phyloP scores from a whole-genome alignment of 2,888 invertebrate genomes.

The Hofmannophila pseudospretella region DNA sequence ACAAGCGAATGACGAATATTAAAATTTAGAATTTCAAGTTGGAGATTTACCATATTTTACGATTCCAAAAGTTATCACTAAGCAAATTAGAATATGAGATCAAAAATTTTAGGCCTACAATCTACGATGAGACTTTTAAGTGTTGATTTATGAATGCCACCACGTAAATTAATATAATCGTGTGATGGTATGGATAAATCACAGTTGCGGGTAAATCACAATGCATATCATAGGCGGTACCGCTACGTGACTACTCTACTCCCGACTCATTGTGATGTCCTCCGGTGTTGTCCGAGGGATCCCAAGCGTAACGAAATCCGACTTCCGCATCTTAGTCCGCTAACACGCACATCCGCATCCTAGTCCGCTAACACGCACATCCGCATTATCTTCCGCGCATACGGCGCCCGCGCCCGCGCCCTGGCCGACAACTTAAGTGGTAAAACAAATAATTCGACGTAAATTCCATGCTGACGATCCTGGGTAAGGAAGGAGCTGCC shows the following conservation, averaged over 20 bases:
- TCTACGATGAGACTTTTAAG: conserved; percentile 72
- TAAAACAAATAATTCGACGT: conserved; percentile 55
- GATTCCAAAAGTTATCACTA: conserved; percentile 69
- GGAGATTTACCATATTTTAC: conserved; percentile 65
- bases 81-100: conserved; percentile 79
- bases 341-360: no score
- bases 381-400: no score
- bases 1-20: conserved; percentile 61
- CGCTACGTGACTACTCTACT: conserved; percentile 1
- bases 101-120: conserved; percentile 77
- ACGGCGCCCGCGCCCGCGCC: conserved; percentile 9
- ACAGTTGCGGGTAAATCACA: conserved; percentile 73
- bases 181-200: conserved; percentile 73
- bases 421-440: conserved; percentile 50
- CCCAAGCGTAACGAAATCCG: conserved; percentile 36
- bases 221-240: conserved; percentile 44
- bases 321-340: neutral
- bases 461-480: conserved; percentile 52
- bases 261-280: conserved; percentile 4
- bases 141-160: conserved; percentile 71
- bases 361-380: no score
- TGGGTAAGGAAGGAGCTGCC: conserved; percentile 33
- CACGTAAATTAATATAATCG: conserved; percentile 56
- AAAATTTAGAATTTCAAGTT: conserved; percentile 71
- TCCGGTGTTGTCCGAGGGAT: neutral